A percentile compares a stretch with the other conserved stretches of the same genome.
Conservation (phyloP, 2,113 vertebrate genomes). For the Pachyramphus minor region DNA sequence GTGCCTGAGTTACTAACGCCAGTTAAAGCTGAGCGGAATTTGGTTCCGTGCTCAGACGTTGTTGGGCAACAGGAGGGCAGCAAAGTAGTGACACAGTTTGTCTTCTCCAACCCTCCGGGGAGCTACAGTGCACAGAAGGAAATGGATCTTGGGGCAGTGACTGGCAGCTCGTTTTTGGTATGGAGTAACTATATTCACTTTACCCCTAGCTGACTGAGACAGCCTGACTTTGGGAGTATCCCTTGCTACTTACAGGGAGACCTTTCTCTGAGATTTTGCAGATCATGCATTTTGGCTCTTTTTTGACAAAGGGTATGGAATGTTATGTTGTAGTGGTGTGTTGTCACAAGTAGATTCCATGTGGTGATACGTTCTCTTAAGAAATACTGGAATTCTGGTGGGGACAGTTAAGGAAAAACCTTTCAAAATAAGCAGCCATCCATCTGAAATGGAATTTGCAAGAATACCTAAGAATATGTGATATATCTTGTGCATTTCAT, state of each 20-base stretch:
- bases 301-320: background rate
- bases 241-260: background rate
- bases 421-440: background rate
- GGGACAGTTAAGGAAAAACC: background rate
- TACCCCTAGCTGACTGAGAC: background rate
- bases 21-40: slow-evolving; percentile 75
- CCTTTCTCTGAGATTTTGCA: background rate
- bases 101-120: slow-evolving; percentile 77
- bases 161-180: slow-evolving; percentile 86
- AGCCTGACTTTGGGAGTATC: background rate
- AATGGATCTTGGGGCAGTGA: slow-evolving; percentile 73
- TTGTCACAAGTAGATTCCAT: background rate
- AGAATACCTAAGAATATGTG: background rate
- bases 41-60: slow-evolving; percentile 75
- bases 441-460: background rate
- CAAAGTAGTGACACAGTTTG: slow-evolving; percentile 81
- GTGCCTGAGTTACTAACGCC: slow-evolving; percentile 78
- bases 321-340: accelerated
- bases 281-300: background rate
- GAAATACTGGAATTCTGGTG: background rate
- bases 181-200: slow-evolving; percentile 43
- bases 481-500: background rate
- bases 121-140: slow-evolving; percentile 83
- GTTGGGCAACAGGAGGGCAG: slow-evolving; percentile 77
- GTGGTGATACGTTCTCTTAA: background rate